These are phyloP conservation scores for Lepus timidus DNA, from an alignment of 2,113 vertebrate genomes.

Conservation along the genomic window DNA sequence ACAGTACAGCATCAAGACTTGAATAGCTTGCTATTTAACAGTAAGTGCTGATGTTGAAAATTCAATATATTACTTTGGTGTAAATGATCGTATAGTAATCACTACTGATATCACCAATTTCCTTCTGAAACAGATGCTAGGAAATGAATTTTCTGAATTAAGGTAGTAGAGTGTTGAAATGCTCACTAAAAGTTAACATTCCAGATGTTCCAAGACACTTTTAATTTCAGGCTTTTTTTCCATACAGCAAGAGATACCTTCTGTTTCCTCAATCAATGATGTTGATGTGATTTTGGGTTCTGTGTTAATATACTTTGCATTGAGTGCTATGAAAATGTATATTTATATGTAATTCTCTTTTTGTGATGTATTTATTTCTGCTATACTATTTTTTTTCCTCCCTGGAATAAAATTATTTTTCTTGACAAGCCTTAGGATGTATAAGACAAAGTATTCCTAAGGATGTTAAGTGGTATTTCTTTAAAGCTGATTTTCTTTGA, in stretches of 20 bases:
- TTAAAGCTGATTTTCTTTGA: slow-evolving; percentile 50
- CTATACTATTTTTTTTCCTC: not conserved
- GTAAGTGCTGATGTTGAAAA: slow-evolving; percentile 78
- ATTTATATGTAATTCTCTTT: slow-evolving; percentile 39
- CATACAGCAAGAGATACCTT: not conserved
- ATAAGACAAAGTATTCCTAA: slow-evolving; percentile 53
- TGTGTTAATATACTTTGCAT: slow-evolving; percentile 6
- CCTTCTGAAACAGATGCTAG: slow-evolving; percentile 84
- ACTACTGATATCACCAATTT: slow-evolving; percentile 78
- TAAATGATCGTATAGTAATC: slow-evolving; percentile 76
- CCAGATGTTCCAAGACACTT: slow-evolving; percentile 69
- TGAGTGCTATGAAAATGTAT: not conserved
- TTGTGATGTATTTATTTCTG: slow-evolving; percentile 55
- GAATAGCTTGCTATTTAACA: slow-evolving; percentile 81
- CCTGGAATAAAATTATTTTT: slow-evolving; percentile 43
- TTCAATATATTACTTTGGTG: slow-evolving; percentile 70
- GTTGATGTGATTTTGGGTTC: slow-evolving; percentile 20
- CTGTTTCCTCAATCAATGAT: slow-evolving; percentile 56
- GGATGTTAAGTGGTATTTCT: slow-evolving; percentile 17
- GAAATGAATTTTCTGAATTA: slow-evolving; percentile 85
- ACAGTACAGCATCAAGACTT: slow-evolving; percentile 51
- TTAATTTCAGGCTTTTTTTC: not conserved
- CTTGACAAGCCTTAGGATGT: slow-evolving; percentile 59
- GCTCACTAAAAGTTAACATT: slow-evolving; percentile 78
- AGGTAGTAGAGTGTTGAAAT: slow-evolving; percentile 74